Conservation (phyloP, 2,113 vertebrate species). For the Galemys pyrenaicus region DNA sequence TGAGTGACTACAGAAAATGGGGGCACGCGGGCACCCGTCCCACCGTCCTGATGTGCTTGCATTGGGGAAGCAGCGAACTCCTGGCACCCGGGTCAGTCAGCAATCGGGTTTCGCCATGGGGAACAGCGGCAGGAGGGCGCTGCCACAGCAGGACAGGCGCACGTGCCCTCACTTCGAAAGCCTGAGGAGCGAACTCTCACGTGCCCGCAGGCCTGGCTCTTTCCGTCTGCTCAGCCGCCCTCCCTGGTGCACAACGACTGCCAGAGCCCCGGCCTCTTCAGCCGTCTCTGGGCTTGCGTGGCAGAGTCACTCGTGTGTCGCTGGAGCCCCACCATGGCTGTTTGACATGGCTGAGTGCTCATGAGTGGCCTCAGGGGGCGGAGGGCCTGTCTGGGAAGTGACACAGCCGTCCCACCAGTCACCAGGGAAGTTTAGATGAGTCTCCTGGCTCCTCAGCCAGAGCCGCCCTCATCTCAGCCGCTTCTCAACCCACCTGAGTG, state of each 20-base stretch:
- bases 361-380: background rate
- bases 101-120: background rate
- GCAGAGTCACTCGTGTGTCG: background rate
- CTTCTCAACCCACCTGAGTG: too few species aligned
- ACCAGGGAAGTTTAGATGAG: too few species aligned
- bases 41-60: background rate
- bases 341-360: too few species aligned
- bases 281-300: background rate
- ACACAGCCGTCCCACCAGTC: too few species aligned
- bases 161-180: background rate
- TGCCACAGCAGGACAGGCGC: background rate
- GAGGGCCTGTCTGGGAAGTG: background rate
- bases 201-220: background rate
- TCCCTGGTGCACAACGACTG: background rate
- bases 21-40: background rate
- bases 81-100: background rate
- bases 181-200: background rate
- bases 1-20: background rate
- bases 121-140: background rate
- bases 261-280: background rate
- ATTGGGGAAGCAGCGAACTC: background rate
- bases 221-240: background rate
- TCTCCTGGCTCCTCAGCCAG: too few species aligned
- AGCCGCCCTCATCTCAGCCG: too few species aligned
- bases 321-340: background rate